Base-by-base conservation (phyloP, 2,113 vertebrate species). In the Alosa alosa region DNA sequence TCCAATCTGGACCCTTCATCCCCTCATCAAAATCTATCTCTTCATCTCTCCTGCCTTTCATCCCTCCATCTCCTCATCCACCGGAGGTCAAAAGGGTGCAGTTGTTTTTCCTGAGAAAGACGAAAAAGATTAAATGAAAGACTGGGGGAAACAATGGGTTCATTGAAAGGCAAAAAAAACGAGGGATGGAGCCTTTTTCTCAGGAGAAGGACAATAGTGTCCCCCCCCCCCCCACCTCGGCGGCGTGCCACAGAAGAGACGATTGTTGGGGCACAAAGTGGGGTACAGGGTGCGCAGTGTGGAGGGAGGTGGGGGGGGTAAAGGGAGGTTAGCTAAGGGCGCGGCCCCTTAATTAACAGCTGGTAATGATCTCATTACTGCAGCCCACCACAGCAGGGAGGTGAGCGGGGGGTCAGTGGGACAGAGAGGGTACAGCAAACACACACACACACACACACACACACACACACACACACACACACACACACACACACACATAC, bases 311-410 rank as follows among this genome's bases (percentile, higher is more conserved):
- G 25, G 64, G 25, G 9, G 9, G 64, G 64, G 13, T 31, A 36
- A 72, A 3, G 64, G 64, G 64, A 25, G 72, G 25, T 78, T 11
- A 41, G 72, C 72, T 39, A 78, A 36, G 72, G 31, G 25, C 72
- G 31, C 72, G 72, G 90, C 89, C 92, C 92, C 94, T 94, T 95
- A 94, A 95, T 95, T 95, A 95, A 94, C 92, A 94, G 93, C 91
- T 93, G 94, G 93, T 95, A 95, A 95, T 94, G 93, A 95, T 95
- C 94, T 95, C 95, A 95, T 95, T 95, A 95, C 91, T 90, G 90
- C 72, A 78, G 72, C 31, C 72, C 72, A 78, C 72, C 72, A 78
- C 72, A 78, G 72, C 72, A 78, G 86, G 92, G 31, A 91, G 94
- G 91, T 94, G 91, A 94, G 92, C 92, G 90, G 90, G 92, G 91